Base-by-base conservation (phyloP, 1,140 invertebrate species). In the Aricia agestis region DNA sequence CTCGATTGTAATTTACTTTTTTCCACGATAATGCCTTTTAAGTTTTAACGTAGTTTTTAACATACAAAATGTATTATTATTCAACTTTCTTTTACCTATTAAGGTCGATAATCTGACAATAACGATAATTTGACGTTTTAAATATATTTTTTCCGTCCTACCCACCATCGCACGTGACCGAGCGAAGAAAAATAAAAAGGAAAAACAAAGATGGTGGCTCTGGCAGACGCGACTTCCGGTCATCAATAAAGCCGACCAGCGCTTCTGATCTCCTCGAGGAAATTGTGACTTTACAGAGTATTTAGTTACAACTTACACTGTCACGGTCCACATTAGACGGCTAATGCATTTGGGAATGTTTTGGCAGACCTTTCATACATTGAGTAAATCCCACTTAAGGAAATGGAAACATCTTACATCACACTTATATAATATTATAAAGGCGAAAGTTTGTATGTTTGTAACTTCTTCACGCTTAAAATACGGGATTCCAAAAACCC, bases 161-260 rank as follows among this genome's bases (percentile, higher is more conserved):
- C 45, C 45, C 13, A 10, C 42, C 42, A 11, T 3, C 11, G 45
- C 45, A 15, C 11, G 11, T 15, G 45, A 52, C 2, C 13, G 10
- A 13, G 45, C 45, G 13, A 52, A 13, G 9, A 52, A 52, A 52
- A 15, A 36, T 36, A 68, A 68, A 65, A 68, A 63, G 73, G 71
- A 59, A 74, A 63, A 66, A 57, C 41, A 13, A 57, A 71, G 57
- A 74, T 75, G 74, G 72, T 74, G 66, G 67, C 57, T 63, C 69
- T 32, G 19, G 57, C 70, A 72, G 70, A 63, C 71, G 67, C 67
- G 69, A 75, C 77, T 76, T 79, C 76, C 77, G 79, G 79, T 78
- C 79, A 81, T 79, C 79, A 77, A 78, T 79, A 79, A 75, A 71
- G 71, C 57, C 72, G 74, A 58, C 70, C 69, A 65, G 32, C 31